Evolutionary conservation across 2,888 invertebrate species (phyloP), one percentile per base, ranked within the genome.

Genomic region (Artemia sp.): DNA sequence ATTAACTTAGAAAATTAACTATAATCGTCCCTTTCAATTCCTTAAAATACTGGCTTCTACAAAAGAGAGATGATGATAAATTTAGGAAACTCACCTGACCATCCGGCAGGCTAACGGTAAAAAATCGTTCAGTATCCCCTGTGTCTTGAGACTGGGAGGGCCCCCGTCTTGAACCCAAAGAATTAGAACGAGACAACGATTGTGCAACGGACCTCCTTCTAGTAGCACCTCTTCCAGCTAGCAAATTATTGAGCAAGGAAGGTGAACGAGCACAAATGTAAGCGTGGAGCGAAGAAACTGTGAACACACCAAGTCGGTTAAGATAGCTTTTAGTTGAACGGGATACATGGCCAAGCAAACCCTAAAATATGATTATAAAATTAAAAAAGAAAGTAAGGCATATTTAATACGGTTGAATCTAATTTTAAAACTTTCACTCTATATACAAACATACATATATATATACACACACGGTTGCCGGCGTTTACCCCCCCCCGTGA

Each of bases 221-320:
- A 72, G 92, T 92, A 64, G 92, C 91, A 8, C 77, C 77, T 70
- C 78, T 73, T 67, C 78, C 78, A 51, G 78, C 77, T 76, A 93
- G 83, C 77, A 93, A 82, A 80, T 93, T 93, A 82, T 92, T 92
- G 74, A 93, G 84, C 75, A 92, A 82, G 70, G 92, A 92, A 58
- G 95, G 95, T 76, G 92, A 92, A 73, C 96, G 86, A 71, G 95
- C 94, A 80, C 94, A 94, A 75, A 96, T 94, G 80, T 94, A 92
- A 74, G 95, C 96, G 80, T 96, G 95, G 83, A 96, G 93, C 74
- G 94, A 94, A 71, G 94, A 95, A 75, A 96, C 95, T 70, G 94
- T 95, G 84, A 95, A 95, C 76, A 95, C 93, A 72, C 95, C 95
- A 77, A 96, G 83, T 78, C 93, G 90, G 82, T 94, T 93, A 76